Base-by-base conservation (phyloP, 2,797 vertebrate genomes). In the Mormyrops boulengeri region DNA sequence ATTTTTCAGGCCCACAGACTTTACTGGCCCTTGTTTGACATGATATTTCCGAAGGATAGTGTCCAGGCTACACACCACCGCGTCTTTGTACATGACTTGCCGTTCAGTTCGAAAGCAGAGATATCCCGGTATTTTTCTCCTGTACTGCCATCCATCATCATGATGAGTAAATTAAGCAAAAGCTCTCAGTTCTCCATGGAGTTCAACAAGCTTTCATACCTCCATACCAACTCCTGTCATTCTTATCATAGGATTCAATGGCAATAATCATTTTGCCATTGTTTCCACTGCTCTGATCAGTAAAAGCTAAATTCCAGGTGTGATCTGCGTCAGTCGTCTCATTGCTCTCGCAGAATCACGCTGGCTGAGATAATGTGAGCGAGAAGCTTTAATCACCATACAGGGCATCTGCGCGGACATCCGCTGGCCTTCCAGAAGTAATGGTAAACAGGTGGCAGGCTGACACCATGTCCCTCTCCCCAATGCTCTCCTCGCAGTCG, bases 401-500 rank as follows among this genome's bases (percentile, higher is more conserved):
- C 53, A 85, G 86, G 41, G 49, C 77, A 57, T 55, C 38, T 62
- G 52, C 3, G 1, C n/a, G 73, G 88, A 57, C 50, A 57, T 57
- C 47, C 52, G 30, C 17, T 50, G 26, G 26, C 60, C 41, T 30
- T 34, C 2, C 30, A 66, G 57, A 30, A 52, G 84, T 38, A 53
- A 50, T 57, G 19, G 3, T 11, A 66, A 41, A 34, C 57, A 85
- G 53, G 53, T 55, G 77, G 88, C 77, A n/a, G 53, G 22, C 84
- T 87, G 44, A 34, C 57, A 85, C 55, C 26, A 3, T 38, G 26
- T 41, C 22, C 38, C 2, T 41, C 60, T 80, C 30, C 80, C 17
- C 57, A 49, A 92, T 91, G 90, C 91, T 82, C 91, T 91, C 93
- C 93, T 94, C 94, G 88, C 94, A 93, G 93, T 92, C 91, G 93